Evolutionary conservation across 2,888 invertebrate genomes (phyloP).

Genomic region (Nowickia ferox): DNA sequence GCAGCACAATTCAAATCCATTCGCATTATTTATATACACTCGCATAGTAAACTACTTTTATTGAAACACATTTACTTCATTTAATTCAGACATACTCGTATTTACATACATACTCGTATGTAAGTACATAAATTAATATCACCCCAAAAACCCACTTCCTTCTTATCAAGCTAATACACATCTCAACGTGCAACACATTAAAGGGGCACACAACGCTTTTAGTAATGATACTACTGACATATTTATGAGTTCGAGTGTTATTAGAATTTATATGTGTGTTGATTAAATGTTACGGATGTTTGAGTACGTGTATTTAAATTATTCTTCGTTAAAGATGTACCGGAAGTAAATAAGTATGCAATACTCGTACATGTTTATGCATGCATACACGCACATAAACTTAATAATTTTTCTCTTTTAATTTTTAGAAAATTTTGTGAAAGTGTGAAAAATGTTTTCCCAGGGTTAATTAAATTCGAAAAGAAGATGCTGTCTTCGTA

Average conservation of each 20-base stretch:
- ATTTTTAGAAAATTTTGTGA: conserved; percentile 27
- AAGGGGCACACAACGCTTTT: conserved; percentile 21
- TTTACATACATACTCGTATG: conserved; percentile 29
- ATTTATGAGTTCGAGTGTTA: conserved; percentile 70
- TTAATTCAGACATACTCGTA: neutral
- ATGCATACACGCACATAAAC: neutral
- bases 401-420: conserved; percentile 22
- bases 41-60: no score
- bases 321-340: conserved; percentile 37
- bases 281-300: conserved; percentile 66
- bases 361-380: neutral
- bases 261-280: conserved; percentile 69
- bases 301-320: conserved; percentile 42
- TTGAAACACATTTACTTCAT: conserved; percentile 5
- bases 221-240: conserved; percentile 64
- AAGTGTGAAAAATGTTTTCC: conserved; percentile 64
- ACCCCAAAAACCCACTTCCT: neutral
- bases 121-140: neutral
- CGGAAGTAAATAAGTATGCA: conserved; percentile 49
- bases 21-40: neutral
- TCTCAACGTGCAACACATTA: neutral
- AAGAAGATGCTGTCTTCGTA: neutral
- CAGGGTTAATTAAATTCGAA: conserved; percentile 42
- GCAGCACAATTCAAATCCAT: neutral
- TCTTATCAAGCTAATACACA: neutral